Evolutionary conservation across 2,797 vertebrate species (phyloP).

Genomic region (Triplophysa bombifrons): DNA sequence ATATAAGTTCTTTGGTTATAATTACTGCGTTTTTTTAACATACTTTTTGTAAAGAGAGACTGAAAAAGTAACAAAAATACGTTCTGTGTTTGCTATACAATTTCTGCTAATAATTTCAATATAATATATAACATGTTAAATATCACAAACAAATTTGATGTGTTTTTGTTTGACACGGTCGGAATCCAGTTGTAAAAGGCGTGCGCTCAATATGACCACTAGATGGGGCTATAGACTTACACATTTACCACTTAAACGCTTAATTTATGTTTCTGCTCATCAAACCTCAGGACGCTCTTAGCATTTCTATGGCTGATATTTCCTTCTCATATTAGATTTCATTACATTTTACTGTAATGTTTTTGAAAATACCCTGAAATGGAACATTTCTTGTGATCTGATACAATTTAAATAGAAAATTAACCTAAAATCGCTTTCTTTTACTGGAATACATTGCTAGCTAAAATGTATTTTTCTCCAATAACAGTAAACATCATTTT

Average conservation of each 20-base stretch:
- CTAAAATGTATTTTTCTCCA: conserved; percentile 11
- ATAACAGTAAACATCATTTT: conserved; percentile 35
- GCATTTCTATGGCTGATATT: not conserved
- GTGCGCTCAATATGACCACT: not conserved
- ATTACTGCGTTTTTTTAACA: no score
- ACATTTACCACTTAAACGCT: not conserved
- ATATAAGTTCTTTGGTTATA: no score
- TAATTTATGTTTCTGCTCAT: not conserved
- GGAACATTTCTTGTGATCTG: not conserved
- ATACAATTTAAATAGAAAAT: not conserved
- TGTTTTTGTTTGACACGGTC: not conserved
- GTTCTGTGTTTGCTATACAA: not conserved
- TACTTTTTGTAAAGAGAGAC: no score
- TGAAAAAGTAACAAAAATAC: not conserved
- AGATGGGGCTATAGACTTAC: not conserved
- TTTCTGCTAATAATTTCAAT: no score
- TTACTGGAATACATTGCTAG: not conserved
- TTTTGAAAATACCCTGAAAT: not conserved
- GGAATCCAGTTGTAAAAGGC: not conserved
- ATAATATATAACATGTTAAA: not conserved
- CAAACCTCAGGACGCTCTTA: not conserved
- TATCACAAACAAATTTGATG: not conserved
- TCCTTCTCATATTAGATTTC: not conserved
- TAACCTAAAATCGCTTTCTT: not conserved
- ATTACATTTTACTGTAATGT: not conserved